phyloP scores from a whole-genome alignment of 2,797 vertebrate genomes.

The Diglossa cyanea region DNA sequence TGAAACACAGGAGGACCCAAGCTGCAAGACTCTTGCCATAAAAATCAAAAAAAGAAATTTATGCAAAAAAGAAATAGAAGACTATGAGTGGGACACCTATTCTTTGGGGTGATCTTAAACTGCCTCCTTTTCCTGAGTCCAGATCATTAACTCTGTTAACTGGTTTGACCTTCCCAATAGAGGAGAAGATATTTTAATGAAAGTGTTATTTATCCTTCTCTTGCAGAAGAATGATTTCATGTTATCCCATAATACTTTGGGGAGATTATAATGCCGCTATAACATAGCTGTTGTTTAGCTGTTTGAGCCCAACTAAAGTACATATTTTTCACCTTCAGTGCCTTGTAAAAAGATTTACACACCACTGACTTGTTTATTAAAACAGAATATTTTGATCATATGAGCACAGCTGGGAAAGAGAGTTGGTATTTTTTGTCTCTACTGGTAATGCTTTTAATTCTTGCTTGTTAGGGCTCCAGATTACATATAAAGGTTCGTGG shows the following conservation, averaged over 20 bases:
- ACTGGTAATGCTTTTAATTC: not conserved
- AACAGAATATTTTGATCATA: not conserved
- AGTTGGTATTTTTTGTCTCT: not conserved
- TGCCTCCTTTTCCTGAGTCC: constrained; percentile 58
- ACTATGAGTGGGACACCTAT: not conserved
- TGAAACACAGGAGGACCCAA: not conserved
- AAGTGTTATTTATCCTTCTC: constrained; percentile 80
- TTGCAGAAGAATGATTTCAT: constrained; percentile 78
- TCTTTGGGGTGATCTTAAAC: not conserved
- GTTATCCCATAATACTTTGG: constrained; percentile 70
- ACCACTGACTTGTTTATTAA: not conserved
- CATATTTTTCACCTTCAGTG: not conserved
- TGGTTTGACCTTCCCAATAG: constrained; percentile 32
- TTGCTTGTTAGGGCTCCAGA: not conserved
- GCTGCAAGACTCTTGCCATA: not conserved
- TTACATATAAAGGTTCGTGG: not conserved
- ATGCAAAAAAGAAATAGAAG: not conserved
- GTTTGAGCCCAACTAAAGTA: constrained; percentile 64
- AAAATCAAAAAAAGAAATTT: not conserved
- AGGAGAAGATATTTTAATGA: constrained; percentile 64
- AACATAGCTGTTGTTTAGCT: constrained; percentile 85
- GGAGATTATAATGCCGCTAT: constrained; percentile 76
- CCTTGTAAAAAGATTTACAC: not conserved
- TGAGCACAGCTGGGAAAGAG: not conserved
- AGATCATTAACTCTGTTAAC: constrained; percentile 39